These are phyloP conservation scores for Aphodius granarius DNA, from an alignment of 2,888 invertebrate species.

Conservation along the genomic window DNA sequence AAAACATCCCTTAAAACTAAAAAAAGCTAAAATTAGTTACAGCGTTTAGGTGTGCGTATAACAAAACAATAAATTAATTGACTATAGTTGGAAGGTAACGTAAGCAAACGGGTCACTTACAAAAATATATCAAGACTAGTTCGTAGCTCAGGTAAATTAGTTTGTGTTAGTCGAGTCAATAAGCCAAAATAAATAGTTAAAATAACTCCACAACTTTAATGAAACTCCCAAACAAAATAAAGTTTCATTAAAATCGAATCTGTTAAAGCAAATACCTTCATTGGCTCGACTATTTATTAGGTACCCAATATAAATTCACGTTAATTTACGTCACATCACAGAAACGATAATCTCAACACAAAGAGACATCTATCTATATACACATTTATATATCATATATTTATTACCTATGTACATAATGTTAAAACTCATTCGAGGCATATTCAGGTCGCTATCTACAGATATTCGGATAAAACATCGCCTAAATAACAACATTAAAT, in stretches of 20 bases:
- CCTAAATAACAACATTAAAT: background rate
- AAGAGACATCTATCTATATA: background rate
- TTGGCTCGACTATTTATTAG: no score
- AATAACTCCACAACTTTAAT: no score
- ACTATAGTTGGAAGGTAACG: background rate
- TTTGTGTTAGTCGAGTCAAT: no score
- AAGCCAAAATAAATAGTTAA: no score
- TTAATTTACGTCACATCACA: conserved; percentile 4
- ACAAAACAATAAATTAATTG: background rate
- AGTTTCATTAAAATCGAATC: no score
- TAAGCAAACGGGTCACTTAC: conserved; percentile 3
- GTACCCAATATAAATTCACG: conserved; percentile 8
- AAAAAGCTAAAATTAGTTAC: background rate
- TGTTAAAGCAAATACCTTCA: no score
- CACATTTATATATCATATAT: background rate
- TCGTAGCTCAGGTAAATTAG: conserved; percentile 1
- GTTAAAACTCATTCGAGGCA: background rate
- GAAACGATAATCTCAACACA: conserved; percentile 5
- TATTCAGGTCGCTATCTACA: background rate
- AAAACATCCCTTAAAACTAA: background rate
- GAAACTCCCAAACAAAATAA: no score
- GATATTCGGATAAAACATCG: background rate
- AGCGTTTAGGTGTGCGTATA: background rate
- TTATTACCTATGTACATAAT: background rate
- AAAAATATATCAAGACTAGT: conserved; percentile 15